Evolutionary conservation across 2,888 invertebrate species (phyloP), one percentile per base, ranked within the genome.

Genomic region (Chelonus formosanus): DNA sequence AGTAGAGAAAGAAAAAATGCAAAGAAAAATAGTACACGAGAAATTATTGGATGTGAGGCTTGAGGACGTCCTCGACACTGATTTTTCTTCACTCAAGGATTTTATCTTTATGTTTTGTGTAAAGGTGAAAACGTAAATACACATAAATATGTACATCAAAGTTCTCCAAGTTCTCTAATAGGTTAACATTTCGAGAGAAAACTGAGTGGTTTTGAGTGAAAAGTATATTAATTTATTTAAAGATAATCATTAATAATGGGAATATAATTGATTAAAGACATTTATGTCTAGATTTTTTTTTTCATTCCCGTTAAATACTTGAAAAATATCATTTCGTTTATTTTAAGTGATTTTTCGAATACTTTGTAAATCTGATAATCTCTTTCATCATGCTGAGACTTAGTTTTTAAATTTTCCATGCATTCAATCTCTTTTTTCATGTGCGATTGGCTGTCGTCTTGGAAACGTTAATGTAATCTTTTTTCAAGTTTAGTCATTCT

Each of bases 381-480:
- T 4, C 43, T 5, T 44, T 31, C 4, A 4, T 52, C 53, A 43
- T 10, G 43, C 53, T 40, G 34, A n/a, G 31, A 40, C 31, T 44
- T 40, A 10, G 6, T 34, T 32, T 52, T 44, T 53, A 43, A 61
- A 53, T 61, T 61, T n/a, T 5, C 43, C 8, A 52, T 50, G 50
- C 48, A 61, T 53, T 61, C 43, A 44, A 61, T 61, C 53, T 52
- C 40, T 44, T 61, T 61, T 43, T 31, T 32, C 53, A 53, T 53
- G 61, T 43, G 53, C 53, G 43, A 44, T 52, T 61, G 52, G 10
- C 5, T 40, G 61, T 53, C 53, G 61, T 61, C 44, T 52, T 61
- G 61, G 32, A 40, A 36, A 53, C 40, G 52, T 43, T 61, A 52
- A 61, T 61, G 44, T 34, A 61, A 61, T 61, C 53, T 61, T 61